phyloP scores from a whole-genome alignment of 2,113 vertebrate genomes.

The Dryoscopus gambensis region DNA sequence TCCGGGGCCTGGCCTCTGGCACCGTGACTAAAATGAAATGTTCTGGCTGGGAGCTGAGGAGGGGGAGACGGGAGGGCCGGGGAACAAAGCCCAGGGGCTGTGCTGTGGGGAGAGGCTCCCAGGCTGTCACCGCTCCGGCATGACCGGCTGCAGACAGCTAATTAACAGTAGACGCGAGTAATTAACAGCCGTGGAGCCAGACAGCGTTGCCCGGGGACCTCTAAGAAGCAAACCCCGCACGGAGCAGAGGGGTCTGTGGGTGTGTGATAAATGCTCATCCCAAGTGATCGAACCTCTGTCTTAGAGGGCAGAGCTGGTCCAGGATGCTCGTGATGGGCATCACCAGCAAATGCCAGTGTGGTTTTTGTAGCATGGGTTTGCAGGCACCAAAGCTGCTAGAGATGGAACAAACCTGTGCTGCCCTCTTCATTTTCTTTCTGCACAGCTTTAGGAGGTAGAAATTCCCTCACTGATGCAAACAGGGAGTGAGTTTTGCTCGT shows the following conservation, averaged over 20 bases:
- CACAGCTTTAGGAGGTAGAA: background rate
- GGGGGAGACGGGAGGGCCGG: background rate
- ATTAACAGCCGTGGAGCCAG: conserved; percentile 73
- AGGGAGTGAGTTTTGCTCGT: background rate
- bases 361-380: background rate
- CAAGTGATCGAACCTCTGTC: background rate
- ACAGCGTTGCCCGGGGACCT: conserved; percentile 57
- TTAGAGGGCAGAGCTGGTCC: background rate
- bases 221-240: background rate
- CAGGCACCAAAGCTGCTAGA: background rate
- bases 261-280: background rate
- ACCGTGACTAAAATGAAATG: conserved; percentile 52
- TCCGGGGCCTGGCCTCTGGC: conserved; percentile 15
- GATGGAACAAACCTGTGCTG: background rate
- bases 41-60: conserved; percentile 35
- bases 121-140: conserved; percentile 36
- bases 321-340: accelerated
- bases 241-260: background rate
- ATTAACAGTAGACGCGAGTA: conserved; percentile 71
- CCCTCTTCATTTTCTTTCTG: background rate
- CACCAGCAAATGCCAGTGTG: accelerated
- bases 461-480: background rate
- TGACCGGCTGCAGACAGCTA: conserved; percentile 62
- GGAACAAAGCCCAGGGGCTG: background rate
- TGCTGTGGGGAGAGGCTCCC: conserved; percentile 40